Evolutionary conservation across 2,888 invertebrate species (phyloP).

Genomic region (Drosophila tanythrix): DNA sequence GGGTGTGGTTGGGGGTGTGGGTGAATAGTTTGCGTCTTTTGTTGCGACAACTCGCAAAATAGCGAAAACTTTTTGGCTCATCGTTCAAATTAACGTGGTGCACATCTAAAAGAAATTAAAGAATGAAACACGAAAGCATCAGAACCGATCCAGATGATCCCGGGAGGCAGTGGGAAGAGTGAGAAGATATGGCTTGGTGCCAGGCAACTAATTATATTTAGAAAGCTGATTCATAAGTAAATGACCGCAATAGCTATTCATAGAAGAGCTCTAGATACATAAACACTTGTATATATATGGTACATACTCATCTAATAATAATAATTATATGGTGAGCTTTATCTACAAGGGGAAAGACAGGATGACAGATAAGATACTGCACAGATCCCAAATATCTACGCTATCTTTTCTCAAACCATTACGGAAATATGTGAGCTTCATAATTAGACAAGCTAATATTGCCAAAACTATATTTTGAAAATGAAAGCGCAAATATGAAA

Average conservation of each 20-base stretch:
- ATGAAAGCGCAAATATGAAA: neutral
- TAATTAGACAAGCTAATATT: neutral
- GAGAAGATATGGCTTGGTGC: neutral
- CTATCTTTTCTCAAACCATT: neutral
- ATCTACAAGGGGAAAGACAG: neutral
- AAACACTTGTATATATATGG: neutral
- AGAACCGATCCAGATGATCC: conserved; percentile 22
- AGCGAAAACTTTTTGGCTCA: conserved; percentile 23
- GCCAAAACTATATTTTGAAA: neutral
- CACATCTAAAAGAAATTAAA: conserved; percentile 27
- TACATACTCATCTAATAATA: neutral
- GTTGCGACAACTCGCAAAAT: conserved; percentile 6
- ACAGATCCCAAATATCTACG: neutral
- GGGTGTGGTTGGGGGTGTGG: neutral
- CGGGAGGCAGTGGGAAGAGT: neutral
- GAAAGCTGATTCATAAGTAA: neutral
- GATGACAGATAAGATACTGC: neutral
- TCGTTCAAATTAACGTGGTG: conserved; percentile 23
- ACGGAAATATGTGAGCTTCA: neutral
- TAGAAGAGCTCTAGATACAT: neutral
- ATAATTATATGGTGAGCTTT: neutral
- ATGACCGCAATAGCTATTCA: neutral
- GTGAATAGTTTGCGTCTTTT: conserved; percentile 35
- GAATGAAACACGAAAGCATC: conserved; percentile 14
- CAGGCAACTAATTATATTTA: neutral